Base-by-base conservation (phyloP, 2,113 vertebrate genomes). In the Aramus guarauna region DNA sequence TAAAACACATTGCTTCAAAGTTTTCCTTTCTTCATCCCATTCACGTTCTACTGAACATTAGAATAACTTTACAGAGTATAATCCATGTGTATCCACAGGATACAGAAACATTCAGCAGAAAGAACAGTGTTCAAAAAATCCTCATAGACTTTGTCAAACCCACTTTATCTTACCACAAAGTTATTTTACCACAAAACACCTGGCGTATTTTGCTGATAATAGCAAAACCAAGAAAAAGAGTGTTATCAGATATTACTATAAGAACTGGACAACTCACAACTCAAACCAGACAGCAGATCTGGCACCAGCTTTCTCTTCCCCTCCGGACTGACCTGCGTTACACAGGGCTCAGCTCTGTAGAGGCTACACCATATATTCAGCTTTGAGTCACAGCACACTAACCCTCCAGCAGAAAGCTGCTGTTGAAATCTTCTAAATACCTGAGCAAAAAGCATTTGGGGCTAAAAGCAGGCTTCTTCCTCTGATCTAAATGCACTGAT, bases 241-340 rank as follows among this genome's bases (percentile, higher is more conserved):
- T 3, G 10, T 26, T 32, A 15, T 10, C 22, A 50, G 8, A 5
- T 43, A 19, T 32, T 12, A 4, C 26, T 34, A 0, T 6, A 32
- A 63, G 64, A 82, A 32, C 21, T 18, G 47, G 53, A 37, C n/a
- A 72, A 59, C 6, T 26, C 2, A 0, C 22, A 50, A 5, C 39
- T 34, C 36, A 50, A 77, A 50, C 11, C 41, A 89, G 43, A 56
- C 8, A 55, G 53, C 30, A 86, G 29, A 77, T 39, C 1, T 62
- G 68, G 30, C 27, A 34, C 15, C 55, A 76, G 50, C 48, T 43
- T 53, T 22, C 30, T 76, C 30, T 19, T 74, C 24, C 19, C 9
- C 36, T 66, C 63, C 73, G 19, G 17, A 16, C 3, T 16, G 66
- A 12, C 9, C 7, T 32, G 34, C 0, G 0, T 21, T 34, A 29